Percentiles rank a stretch among this genome's conserved stretches.
These are phyloP conservation scores for Hemaris fuciformis DNA, from an alignment of 2,888 invertebrate genomes.

Conservation along the genomic window DNA sequence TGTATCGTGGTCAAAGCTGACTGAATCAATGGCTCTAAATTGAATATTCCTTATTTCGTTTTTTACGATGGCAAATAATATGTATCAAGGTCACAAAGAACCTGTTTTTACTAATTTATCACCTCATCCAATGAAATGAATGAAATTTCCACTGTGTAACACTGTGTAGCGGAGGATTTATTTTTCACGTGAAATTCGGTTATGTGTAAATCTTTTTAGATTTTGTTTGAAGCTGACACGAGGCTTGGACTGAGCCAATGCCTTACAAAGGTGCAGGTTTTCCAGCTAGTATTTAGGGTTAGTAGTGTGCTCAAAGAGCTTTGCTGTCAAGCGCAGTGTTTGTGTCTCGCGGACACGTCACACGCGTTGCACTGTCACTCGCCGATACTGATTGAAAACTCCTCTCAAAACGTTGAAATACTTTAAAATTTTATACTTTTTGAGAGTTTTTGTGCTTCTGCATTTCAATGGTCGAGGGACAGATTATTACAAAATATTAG, in stretches of 20 bases:
- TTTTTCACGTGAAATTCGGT: neutral
- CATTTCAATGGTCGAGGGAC: no score
- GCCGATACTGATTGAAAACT: slow-evolving; percentile 6
- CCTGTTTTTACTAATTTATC: no score
- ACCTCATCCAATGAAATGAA: no score
- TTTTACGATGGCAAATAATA: no score
- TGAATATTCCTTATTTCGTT: no score
- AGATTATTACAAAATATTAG: no score
- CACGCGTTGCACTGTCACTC: slow-evolving; percentile 6
- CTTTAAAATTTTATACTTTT: neutral
- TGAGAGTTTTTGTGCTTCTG: no score
- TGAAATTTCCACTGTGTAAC: no score
- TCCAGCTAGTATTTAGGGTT: slow-evolving; percentile 33
- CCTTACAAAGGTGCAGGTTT: slow-evolving; percentile 38
- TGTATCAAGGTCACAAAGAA: no score
- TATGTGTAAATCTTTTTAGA: neutral
- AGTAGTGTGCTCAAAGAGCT: slow-evolving; percentile 61
- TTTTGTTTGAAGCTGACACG: slow-evolving; percentile 1
- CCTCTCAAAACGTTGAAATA: neutral
- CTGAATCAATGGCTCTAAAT: no score
- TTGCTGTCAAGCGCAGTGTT: slow-evolving; percentile 60
- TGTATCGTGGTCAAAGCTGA: no score
- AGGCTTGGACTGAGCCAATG: slow-evolving; percentile 12
- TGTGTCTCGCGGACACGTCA: slow-evolving; percentile 33
- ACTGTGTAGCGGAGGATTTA: neutral